Base-by-base conservation (phyloP, 2,113 vertebrate species). In the Phoenicopterus ruber region DNA sequence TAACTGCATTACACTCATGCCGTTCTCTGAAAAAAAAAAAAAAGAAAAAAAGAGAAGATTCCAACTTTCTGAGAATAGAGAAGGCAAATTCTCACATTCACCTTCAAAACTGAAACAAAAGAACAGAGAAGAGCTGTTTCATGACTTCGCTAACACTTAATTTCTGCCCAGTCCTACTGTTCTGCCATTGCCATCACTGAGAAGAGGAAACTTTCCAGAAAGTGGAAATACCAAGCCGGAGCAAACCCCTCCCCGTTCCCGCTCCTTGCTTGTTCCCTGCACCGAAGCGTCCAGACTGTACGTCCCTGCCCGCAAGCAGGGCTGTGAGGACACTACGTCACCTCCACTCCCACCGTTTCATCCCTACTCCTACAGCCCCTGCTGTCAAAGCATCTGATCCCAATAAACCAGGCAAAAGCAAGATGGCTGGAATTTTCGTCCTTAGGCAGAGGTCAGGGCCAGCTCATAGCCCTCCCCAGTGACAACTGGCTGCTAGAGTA, bases 381-480 rank as follows among this genome's bases (percentile, higher is more conserved):
- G 71, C 38, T 38, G 46, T 8, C 50, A 59, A 7, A 63, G 15
- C 49, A 6, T 7, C 66, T 15, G 2, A 20, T 38, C 32, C 46
- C 38, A 20, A 13, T 21, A 34, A 32, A 11, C 2, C 52, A 25
- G 14, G 2, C 19, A 11, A 36, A 32, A 44, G 63, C 32, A 59
- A 25, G 0, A 10, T 0, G 66, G 57, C 38, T 72, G 62, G 18
- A 16, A 28, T 38, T 26, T 1, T 4, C 9, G 1, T 21, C 65
- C 59, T 16, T 0, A 24, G 32, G 38, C 59, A 40, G 59, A 15
- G 8, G 17, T 9, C 59, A n/a, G 40, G 59, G 79, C 57, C n/a
- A 36, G 52, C 44, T 36, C 22, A 25, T 1, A n/a, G 31, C 13
- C n/a, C 17, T 55, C 25, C 70, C 47, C 11, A 6, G 32, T 14